Evolutionary conservation across 2,888 invertebrate genomes (phyloP).

Genomic region (Aporophyla lueneburgensis): DNA sequence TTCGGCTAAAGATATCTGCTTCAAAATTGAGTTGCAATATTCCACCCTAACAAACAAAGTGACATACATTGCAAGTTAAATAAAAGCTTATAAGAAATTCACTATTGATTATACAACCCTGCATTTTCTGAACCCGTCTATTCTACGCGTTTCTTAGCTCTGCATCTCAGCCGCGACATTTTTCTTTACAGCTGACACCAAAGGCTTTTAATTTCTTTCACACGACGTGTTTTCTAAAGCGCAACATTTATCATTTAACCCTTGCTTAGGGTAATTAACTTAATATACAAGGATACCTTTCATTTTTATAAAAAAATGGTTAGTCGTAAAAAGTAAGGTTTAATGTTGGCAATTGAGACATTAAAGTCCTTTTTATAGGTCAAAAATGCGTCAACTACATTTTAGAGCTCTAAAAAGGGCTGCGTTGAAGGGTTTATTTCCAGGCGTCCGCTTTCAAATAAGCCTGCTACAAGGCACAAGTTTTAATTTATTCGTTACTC

Average conservation of each 20-base stretch:
- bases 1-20: no score
- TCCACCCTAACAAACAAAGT: no score
- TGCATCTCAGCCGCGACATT: slow-evolving; percentile 68
- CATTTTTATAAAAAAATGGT: slow-evolving; percentile 71
- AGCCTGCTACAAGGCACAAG: slow-evolving; percentile 22
- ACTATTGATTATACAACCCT: not conserved
- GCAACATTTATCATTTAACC: slow-evolving; percentile 83
- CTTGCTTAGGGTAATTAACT: slow-evolving; percentile 81
- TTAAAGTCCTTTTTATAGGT: slow-evolving; percentile 48
- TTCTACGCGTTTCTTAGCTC: slow-evolving; percentile 59
- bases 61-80: no score
- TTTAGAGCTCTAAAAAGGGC: slow-evolving; percentile 50
- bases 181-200: slow-evolving; percentile 78
- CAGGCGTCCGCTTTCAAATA: slow-evolving; percentile 13
- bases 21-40: no score
- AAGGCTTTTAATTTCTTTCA: slow-evolving; percentile 79
- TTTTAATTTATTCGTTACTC: slow-evolving; percentile 55
- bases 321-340: slow-evolving; percentile 71
- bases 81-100: not conserved
- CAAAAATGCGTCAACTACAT: slow-evolving; percentile 52
- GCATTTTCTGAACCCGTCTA: not conserved
- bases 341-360: slow-evolving; percentile 68
- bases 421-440: slow-evolving; percentile 36
- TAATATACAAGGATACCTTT: slow-evolving; percentile 72
- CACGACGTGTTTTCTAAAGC: slow-evolving; percentile 82